Conservation (phyloP, 2,113 vertebrate species). For the Antechinus stuartii region DNA sequence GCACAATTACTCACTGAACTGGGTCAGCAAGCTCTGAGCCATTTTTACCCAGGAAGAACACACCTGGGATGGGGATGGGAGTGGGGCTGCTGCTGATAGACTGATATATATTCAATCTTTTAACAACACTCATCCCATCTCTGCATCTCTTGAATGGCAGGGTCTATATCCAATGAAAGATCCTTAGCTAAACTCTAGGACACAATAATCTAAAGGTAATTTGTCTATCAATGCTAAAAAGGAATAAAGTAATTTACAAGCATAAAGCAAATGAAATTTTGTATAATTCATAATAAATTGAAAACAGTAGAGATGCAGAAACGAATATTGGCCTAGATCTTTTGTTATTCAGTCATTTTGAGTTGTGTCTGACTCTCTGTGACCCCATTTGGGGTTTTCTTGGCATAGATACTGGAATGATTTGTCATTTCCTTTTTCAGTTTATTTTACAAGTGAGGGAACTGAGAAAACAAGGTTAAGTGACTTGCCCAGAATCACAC, state of each 20-base stretch:
- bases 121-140: background rate
- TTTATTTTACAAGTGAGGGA: no score
- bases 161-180: background rate
- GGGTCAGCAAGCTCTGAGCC: background rate
- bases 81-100: background rate
- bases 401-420: no score
- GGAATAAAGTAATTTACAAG: background rate
- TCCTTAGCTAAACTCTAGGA: background rate
- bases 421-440: no score
- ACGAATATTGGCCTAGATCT: background rate
- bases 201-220: background rate
- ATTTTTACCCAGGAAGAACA: background rate
- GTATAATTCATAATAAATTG: background rate
- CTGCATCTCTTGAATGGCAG: background rate
- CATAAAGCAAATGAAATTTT: background rate
- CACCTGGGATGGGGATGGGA: background rate
- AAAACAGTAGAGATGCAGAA: background rate
- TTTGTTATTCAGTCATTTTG: background rate
- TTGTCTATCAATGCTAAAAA: background rate
- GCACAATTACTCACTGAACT: background rate
- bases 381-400: no score
- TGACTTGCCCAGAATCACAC: background rate
- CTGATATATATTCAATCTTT: background rate
- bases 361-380: no score
- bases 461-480: background rate